Base-by-base conservation (phyloP, 2,888 invertebrate genomes). In the Netelia virgata region DNA sequence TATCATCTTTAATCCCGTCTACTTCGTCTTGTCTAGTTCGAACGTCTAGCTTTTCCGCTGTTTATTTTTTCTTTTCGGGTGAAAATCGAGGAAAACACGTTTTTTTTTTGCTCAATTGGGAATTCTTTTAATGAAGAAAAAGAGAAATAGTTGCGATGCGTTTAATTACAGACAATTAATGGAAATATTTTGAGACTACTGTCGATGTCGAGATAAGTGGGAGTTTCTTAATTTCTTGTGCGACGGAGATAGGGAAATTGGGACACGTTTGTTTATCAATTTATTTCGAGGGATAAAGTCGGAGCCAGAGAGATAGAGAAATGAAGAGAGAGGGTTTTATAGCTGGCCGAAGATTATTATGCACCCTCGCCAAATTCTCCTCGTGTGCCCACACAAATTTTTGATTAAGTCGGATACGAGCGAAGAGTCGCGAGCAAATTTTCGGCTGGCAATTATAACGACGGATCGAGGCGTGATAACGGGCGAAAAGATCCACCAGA, bases 261-360 rank as follows among this genome's bases (percentile, higher is more conserved):
- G 41, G 20, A n/a, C 36, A 47, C 28, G 57, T 36, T 68, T 75
- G 20, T 68, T 76, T 64, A 43, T 57, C 36, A 36, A 74, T 80
- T 14, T 47, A 47, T 73, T 64, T 79, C 64, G 14, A 53, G 10
- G 20, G 11, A 18, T 47, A 20, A 70, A 10, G n/a, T n/a, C 11
- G 14, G n/a, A 8, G 61, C 10, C 16, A 23, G 43, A 57, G 23
- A 53, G 9, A 14, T 53, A 47, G 2, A 41, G 66, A 57, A 36
- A 36, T 36, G 36, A 36, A 36, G 36, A 36, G 36, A 36, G 6
- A 6, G 5, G 8, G 36, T 36, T 36, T 36, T 9, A 76, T 63
- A 73, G 73, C 23, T 41, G 73, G 36, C 36, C 47, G 55, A 55
- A 55, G 61, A 80, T 84, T 80, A 80, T 81, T 80, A 84, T 84